Conservation (phyloP, 2,888 invertebrate genomes). For the Arge pagana region DNA sequence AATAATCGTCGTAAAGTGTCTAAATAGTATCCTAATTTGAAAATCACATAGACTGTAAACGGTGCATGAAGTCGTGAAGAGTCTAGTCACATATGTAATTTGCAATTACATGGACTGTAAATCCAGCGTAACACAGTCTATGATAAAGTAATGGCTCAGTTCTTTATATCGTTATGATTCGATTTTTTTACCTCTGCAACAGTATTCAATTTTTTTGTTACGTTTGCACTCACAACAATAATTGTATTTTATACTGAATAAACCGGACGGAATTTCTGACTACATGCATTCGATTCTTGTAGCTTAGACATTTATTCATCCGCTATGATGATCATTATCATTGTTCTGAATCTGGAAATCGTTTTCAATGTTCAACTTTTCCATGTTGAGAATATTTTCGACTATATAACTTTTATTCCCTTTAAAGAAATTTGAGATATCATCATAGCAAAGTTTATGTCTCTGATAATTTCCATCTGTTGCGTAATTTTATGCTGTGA, state of each 20-base stretch:
- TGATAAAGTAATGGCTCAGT: constrained; percentile 7
- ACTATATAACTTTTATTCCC: too few relatives aligned
- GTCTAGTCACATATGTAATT: constrained; percentile 5
- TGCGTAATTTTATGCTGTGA: too few relatives aligned
- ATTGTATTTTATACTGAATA: constrained; percentile 32
- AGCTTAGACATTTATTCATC: not conserved
- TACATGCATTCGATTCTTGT: constrained; percentile 27
- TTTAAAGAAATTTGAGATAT: too few relatives aligned
- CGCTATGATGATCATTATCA: too few relatives aligned
- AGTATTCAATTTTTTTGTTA: constrained; percentile 25
- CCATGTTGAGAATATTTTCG: too few relatives aligned
- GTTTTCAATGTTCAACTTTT: too few relatives aligned
- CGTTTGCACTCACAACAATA: constrained; percentile 17
- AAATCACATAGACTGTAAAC: constrained; percentile 46
- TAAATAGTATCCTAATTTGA: constrained; percentile 22
- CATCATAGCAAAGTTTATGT: too few relatives aligned
- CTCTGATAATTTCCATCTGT: too few relatives aligned
- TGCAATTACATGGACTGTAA: constrained; percentile 23
- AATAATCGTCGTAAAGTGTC: not conserved
- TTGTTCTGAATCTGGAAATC: too few relatives aligned
- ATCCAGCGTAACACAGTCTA: constrained; percentile 43
- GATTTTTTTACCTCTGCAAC: constrained; percentile 24
- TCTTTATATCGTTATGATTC: constrained; percentile 8
- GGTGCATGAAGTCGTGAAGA: not conserved
- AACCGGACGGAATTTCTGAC: constrained; percentile 30